phyloP scores from a whole-genome alignment of 2,888 invertebrate species.

The Sarcophaga variegata region DNA sequence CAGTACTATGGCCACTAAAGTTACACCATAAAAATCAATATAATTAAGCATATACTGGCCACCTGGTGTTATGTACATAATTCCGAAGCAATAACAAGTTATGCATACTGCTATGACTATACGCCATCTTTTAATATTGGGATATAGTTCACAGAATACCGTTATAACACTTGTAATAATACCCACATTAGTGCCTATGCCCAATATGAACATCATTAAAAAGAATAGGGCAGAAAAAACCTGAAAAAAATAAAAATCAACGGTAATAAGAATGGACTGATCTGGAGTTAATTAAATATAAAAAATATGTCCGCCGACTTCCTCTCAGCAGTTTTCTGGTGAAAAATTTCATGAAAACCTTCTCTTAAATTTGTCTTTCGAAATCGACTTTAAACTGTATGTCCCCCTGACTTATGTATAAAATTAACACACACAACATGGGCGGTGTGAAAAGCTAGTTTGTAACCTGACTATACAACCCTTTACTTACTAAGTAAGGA shows the following conservation, averaged over 20 bases:
- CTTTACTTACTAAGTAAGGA: too few species aligned
- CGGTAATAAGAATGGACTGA: too few species aligned
- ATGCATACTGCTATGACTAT: conserved; percentile 82
- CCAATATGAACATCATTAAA: conserved; percentile 83
- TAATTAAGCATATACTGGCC: conserved; percentile 88
- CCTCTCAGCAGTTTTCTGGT: too few species aligned
- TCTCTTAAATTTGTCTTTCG: too few species aligned
- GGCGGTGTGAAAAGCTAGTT: too few species aligned
- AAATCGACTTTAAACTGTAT: too few species aligned
- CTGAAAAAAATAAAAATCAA: conserved; percentile 70
- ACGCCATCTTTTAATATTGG: conserved; percentile 81
- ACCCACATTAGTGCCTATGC: conserved; percentile 83
- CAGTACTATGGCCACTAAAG: conserved; percentile 87
- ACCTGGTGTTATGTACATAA: conserved; percentile 86
- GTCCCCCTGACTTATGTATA: too few species aligned
- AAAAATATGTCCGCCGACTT: too few species aligned
- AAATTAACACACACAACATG: too few species aligned
- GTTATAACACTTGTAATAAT: conserved; percentile 82
- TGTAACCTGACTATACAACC: too few species aligned
- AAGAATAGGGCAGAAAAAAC: conserved; percentile 84
- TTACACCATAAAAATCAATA: conserved; percentile 88
- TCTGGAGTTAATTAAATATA: too few species aligned
- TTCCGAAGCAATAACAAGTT: conserved; percentile 83
- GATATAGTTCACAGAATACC: conserved; percentile 82
- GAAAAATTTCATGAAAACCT: too few species aligned